phyloP scores from a whole-genome alignment of 2,797 vertebrate species.

The Sphenopsis melanotis region DNA sequence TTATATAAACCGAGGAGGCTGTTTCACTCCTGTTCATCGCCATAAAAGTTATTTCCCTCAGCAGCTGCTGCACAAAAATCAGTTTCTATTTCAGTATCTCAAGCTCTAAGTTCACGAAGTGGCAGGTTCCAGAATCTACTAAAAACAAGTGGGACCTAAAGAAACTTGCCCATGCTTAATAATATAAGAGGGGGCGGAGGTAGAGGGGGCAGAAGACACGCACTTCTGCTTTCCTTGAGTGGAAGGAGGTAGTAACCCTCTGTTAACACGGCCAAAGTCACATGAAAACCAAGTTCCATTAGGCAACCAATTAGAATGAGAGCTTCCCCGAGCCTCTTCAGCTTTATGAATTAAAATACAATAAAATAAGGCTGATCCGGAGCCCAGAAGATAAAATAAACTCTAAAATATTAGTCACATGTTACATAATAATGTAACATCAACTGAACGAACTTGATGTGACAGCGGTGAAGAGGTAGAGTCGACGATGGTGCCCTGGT shows the following conservation, averaged over 20 bases:
- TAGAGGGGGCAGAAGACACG: neutral
- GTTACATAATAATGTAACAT: neutral
- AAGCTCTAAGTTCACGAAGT: neutral
- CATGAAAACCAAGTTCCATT: conserved; percentile 19
- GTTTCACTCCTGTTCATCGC: neutral
- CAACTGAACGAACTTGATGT: neutral
- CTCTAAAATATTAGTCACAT: neutral
- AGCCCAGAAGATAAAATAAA: neutral
- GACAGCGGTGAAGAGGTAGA: neutral
- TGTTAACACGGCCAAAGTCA: conserved; percentile 1
- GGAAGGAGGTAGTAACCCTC: conserved; percentile 38
- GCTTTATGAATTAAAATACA: neutral
- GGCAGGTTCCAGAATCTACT: neutral
- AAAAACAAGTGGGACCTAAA: neutral
- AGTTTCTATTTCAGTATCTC: neutral
- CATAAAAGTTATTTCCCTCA: conserved; percentile 23
- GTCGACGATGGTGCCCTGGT: neutral
- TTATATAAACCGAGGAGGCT: conserved; percentile 28
- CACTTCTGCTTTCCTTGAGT: conserved; percentile 42
- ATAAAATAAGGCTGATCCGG: neutral
- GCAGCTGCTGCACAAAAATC: neutral
- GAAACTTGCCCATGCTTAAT: neutral
- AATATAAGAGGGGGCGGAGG: neutral
- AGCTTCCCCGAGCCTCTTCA: neutral
- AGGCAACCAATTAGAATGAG: neutral